A percentile compares a stretch with the other conserved stretches of the same genome.
phyloP scores from a whole-genome alignment of 2,797 vertebrate species.

The Tragelaphus eurycerus region DNA sequence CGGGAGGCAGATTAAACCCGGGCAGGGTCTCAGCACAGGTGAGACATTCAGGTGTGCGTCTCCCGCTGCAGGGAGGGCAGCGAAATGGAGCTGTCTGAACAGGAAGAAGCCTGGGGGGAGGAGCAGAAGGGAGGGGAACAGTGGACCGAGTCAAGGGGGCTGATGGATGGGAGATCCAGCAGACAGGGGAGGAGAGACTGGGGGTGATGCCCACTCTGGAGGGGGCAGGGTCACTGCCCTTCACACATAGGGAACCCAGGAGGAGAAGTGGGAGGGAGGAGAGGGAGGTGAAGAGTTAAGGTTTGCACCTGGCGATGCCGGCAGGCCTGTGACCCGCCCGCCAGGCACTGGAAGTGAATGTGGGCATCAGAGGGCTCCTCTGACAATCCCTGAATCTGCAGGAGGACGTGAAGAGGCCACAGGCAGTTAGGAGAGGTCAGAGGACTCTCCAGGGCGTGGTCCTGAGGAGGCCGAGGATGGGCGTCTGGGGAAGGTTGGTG shows the following conservation, averaged over 20 bases:
- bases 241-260: background rate
- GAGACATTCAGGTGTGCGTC: fast-evolving
- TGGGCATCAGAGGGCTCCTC: background rate
- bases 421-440: fast-evolving
- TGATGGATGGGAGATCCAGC: fast-evolving
- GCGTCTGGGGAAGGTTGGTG: background rate
- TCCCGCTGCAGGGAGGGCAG: fast-evolving
- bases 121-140: background rate
- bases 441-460: fast-evolving
- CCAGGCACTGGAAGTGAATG: background rate
- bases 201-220: fast-evolving
- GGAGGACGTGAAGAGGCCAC: background rate
- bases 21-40: background rate
- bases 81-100: fast-evolving
- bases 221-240: fast-evolving
- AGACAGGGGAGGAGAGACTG: too few species aligned
- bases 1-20: background rate
- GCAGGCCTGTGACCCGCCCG: background rate
- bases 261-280: fast-evolving
- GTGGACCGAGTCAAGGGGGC: fast-evolving
- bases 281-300: background rate
- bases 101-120: background rate
- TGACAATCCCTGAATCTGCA: fast-evolving
- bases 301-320: too few species aligned
- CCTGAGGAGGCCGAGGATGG: fast-evolving